Conservation (phyloP, 2,797 vertebrate genomes). For the Eleutherodactylus coqui region DNA sequence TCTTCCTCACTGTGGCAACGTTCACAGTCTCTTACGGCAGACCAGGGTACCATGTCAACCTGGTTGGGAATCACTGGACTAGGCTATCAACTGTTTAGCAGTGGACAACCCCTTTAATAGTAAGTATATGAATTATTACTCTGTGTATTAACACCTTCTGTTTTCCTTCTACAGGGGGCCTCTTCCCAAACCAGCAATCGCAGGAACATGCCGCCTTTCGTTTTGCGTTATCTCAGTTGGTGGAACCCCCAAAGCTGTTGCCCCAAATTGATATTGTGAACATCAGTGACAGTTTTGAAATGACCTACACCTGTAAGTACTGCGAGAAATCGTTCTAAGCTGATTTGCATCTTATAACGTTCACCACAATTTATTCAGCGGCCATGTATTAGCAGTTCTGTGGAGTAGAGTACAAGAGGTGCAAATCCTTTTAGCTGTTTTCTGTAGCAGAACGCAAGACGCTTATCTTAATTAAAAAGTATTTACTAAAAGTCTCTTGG, state of each 20-base stretch:
- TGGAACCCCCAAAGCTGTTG: conserved; percentile 97
- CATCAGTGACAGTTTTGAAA: conserved; percentile 97
- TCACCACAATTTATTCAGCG: not conserved
- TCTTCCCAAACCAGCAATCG: conserved; percentile 94
- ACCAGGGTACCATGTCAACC: too few relatives aligned
- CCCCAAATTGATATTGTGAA: conserved; percentile 99
- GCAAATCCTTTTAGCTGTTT: conserved; percentile 47
- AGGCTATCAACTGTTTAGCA: too few relatives aligned
- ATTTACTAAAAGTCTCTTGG: conserved; percentile 58
- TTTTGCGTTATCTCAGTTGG: conserved; percentile 95
- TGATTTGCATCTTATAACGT: conserved; percentile 29
- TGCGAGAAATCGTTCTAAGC: not conserved
- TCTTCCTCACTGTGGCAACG: too few relatives aligned
- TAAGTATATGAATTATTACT: not conserved
- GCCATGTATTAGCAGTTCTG: conserved; percentile 9
- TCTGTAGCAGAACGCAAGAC: conserved; percentile 48
- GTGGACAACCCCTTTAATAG: too few relatives aligned
- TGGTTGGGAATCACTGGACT: too few relatives aligned
- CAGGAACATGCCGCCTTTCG: conserved; percentile 99
- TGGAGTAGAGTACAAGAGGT: conserved; percentile 5
- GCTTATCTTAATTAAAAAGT: conserved; percentile 58
- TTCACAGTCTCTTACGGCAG: too few relatives aligned
- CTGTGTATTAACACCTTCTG: conserved; percentile 48
- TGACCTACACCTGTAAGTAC: conserved; percentile 99
- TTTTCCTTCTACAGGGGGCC: conserved; percentile 84